These are phyloP conservation scores for Micromesistius poutassou DNA, from an alignment of 2,797 vertebrate species.

Conservation along the genomic window DNA sequence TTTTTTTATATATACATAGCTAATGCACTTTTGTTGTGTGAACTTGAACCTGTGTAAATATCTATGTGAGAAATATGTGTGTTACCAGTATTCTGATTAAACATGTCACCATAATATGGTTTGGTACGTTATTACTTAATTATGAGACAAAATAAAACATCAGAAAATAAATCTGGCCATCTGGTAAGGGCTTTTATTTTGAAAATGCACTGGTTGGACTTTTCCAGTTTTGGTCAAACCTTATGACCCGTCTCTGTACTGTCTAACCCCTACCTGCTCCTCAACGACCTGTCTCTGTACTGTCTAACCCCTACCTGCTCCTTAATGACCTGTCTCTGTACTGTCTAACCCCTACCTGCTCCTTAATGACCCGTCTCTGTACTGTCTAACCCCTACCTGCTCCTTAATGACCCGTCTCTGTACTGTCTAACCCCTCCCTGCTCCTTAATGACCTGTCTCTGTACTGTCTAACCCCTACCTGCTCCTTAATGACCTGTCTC, in stretches of 20 bases:
- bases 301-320: background rate
- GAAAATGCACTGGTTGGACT: background rate
- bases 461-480: background rate
- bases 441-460: background rate
- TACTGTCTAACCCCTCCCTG: background rate
- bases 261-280: background rate
- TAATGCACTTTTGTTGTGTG: slow-evolving; percentile 68
- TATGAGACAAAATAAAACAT: background rate
- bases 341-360: background rate
- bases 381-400: background rate
- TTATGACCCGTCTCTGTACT: background rate
- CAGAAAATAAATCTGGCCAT: background rate
- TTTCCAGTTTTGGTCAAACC: background rate
- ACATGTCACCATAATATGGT: background rate
- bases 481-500: background rate
- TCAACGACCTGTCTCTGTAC: background rate
- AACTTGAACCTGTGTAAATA: slow-evolving; percentile 70
- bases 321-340: background rate
- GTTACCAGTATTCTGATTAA: background rate
- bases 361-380: background rate
- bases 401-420: background rate
- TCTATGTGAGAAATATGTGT: background rate
- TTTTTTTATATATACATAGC: slow-evolving; percentile 34
- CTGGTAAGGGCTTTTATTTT: background rate
- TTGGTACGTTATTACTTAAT: background rate